Percentiles rank a stretch among this genome's conserved stretches.
Evolutionary conservation across 1,140 invertebrate genomes (phyloP).

Genomic region (Xylocopa sonorina): DNA sequence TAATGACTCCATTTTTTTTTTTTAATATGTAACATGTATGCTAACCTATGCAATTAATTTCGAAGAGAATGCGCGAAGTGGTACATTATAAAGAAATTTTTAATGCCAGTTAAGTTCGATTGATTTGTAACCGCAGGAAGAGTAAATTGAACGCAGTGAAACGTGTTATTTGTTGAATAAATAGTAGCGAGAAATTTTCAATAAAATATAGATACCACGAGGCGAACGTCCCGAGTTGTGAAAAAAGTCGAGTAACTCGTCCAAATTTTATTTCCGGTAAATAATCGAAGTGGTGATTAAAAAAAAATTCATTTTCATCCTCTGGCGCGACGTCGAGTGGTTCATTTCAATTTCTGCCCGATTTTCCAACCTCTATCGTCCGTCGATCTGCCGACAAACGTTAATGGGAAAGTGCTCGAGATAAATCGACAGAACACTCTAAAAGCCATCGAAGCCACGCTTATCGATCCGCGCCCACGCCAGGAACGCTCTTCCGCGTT

Average conservation of each 20-base stretch:
- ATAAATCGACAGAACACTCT: conserved; percentile 45
- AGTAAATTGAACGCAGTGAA: too few species aligned
- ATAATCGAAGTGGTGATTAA: background rate
- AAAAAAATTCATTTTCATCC: conserved; percentile 39
- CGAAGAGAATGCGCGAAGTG: too few species aligned
- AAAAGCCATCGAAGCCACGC: conserved; percentile 41
- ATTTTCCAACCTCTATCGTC: conserved; percentile 28
- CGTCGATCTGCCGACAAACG: conserved; percentile 39
- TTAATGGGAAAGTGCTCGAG: conserved; percentile 50
- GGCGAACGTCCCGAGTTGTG: too few species aligned
- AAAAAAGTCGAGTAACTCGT: background rate
- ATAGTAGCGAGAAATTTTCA: too few species aligned
- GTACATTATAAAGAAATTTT: too few species aligned
- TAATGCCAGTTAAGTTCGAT: too few species aligned
- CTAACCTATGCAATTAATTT: too few species aligned
- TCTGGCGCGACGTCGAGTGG: background rate
- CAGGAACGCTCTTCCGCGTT: conserved; percentile 19
- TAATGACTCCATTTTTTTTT: background rate
- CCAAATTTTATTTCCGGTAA: background rate
- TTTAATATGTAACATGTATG: too few species aligned
- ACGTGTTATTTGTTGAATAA: too few species aligned
- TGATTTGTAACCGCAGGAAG: too few species aligned
- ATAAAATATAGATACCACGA: too few species aligned
- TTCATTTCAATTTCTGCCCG: conserved; percentile 32
- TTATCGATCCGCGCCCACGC: conserved; percentile 33